Conservation (phyloP, 1,140 invertebrate genomes). For the Diorhabda sublineata region DNA sequence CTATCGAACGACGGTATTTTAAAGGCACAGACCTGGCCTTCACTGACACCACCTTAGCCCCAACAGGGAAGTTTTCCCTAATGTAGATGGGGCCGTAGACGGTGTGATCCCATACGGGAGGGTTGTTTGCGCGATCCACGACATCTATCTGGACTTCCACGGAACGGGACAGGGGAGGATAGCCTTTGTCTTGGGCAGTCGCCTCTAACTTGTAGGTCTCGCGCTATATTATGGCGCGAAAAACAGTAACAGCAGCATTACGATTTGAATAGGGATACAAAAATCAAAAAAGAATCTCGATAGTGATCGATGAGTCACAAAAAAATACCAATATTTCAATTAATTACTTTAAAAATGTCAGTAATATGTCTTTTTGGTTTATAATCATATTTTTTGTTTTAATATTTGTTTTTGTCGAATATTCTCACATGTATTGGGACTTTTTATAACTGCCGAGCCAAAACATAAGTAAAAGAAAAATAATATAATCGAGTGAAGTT, state of each 20-base stretch:
- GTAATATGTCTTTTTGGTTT: too few relatives aligned
- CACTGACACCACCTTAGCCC: slow-evolving; percentile 92
- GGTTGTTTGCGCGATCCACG: slow-evolving; percentile 95
- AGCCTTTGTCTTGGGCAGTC: slow-evolving; percentile 94
- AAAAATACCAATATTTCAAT: too few relatives aligned
- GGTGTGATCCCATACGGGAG: slow-evolving; percentile 92
- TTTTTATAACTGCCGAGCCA: too few relatives aligned
- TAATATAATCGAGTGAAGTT: too few relatives aligned
- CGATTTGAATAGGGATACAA: slow-evolving; percentile 1
- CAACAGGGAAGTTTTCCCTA: slow-evolving; percentile 94
- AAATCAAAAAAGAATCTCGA: background rate
- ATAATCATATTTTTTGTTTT: too few relatives aligned
- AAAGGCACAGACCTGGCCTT: slow-evolving; percentile 88
- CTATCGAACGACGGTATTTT: slow-evolving; percentile 9
- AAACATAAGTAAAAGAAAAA: too few relatives aligned
- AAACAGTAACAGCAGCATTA: slow-evolving; percentile 19
- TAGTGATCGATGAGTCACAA: too few relatives aligned
- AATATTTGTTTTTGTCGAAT: too few relatives aligned
- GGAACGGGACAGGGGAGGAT: slow-evolving; percentile 85
- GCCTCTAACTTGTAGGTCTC: slow-evolving; percentile 96
- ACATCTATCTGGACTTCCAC: slow-evolving; percentile 97
- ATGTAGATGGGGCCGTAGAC: slow-evolving; percentile 95
- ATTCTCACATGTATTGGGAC: too few relatives aligned
- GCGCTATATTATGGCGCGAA: slow-evolving; percentile 62
- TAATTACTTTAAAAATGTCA: too few relatives aligned